Evolutionary conservation across 1,140 invertebrate genomes (phyloP), one percentile per base, ranked within the genome.

Genomic region (Drosophila santomea): DNA sequence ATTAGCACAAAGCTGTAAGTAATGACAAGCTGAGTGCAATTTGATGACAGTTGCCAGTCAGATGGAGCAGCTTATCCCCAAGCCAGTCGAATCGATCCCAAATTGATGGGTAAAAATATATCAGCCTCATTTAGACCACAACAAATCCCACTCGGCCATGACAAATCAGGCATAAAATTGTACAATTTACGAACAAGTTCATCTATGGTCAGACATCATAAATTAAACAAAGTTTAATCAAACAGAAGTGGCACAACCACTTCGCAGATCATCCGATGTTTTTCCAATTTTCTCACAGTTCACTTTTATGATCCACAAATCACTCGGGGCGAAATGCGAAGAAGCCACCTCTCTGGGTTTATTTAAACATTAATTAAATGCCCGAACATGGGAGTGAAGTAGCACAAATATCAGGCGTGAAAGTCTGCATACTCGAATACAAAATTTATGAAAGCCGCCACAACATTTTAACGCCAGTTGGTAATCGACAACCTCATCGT

Each of bases 1-100:
- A 77, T 76, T 78, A 88, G 63, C 63, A 79, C 75, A 86, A 86
- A 86, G 64, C 83, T 82, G 72, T 73, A 75, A 82, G 88, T 86
- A 79, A 86, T 86, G 83, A 76, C 66, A 76, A 50, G 48, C 62
- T 88, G 82, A 86, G 79, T 76, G 79, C 74, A 66, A 73, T 88
- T 88, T 88, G 56, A 88, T 88, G 84, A 88, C 84, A 77, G 73
- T 79, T 83, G 71, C 75, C 66, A 36, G 66, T 45, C 41, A 58
- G 54, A 58, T 10, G 17, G 15, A 6, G 15, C 8, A 41, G 36
- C 20, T 12, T 15, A 57, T 14, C 20, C 23, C 28, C 11, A 25
- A 64, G 63, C 41, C 38, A 17, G 25, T 7, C 28, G 17, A 68
- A 51, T 32, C 32, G 32, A 15, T 8, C 25, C 8, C 7, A 68